These are phyloP conservation scores for Calcarius lapponicus DNA, from an alignment of 2,797 vertebrate genomes.

Conservation along the genomic window DNA sequence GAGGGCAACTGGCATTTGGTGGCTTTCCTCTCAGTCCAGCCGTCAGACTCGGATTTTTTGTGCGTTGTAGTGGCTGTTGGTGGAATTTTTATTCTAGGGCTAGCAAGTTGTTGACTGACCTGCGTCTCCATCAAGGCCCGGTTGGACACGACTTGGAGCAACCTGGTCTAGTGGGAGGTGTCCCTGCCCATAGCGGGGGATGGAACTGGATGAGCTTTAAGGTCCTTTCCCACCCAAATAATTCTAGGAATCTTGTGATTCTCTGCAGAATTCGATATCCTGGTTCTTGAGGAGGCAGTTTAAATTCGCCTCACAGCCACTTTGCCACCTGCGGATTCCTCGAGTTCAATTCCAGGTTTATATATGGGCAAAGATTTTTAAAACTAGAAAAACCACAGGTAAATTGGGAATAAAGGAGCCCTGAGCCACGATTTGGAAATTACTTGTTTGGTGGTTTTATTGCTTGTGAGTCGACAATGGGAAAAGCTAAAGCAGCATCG, in stretches of 20 bases:
- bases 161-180: rapidly evolving
- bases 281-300: not conserved
- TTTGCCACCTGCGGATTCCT: rapidly evolving
- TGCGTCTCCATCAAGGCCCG: rapidly evolving
- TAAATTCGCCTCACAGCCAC: rapidly evolving
- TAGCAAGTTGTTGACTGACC: rapidly evolving
- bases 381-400: rapidly evolving
- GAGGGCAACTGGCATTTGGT: too few species aligned
- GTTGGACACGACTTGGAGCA: not conserved
- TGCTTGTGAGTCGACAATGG: not conserved
- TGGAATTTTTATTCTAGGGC: rapidly evolving
- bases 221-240: not conserved
- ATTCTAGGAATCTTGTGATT: not conserved
- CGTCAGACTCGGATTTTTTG: rapidly evolving
- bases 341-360: rapidly evolving
- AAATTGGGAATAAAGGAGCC: not conserved
- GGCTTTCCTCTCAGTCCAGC: too few species aligned
- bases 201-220: not conserved
- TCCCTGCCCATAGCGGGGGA: not conserved
- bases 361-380: not conserved
- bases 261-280: not conserved
- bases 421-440: not conserved
- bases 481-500: not conserved
- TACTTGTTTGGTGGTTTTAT: not conserved
- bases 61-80: rapidly evolving